Conservation (phyloP, 2,797 vertebrate species). For the Microctenopoma stevenorrisi region DNA sequence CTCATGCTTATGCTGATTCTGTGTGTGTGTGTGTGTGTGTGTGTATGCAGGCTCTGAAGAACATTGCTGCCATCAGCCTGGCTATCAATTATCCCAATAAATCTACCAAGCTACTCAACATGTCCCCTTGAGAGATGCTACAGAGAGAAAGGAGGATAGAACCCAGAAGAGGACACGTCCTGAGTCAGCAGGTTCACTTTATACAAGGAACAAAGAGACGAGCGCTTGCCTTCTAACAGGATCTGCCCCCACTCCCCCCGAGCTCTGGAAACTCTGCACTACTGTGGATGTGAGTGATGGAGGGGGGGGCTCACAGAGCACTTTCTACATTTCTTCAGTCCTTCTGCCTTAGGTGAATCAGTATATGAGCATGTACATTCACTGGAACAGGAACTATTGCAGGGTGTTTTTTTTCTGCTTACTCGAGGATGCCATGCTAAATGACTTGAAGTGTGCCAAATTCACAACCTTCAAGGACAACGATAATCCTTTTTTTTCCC, state of each 20-base stretch:
- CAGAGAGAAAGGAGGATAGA: constrained; percentile 14
- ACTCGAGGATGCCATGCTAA: constrained; percentile 67
- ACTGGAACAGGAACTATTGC: constrained; percentile 48
- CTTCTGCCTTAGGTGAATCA: constrained; percentile 77
- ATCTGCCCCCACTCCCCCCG: constrained; percentile 6
- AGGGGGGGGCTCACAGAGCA: constrained; percentile 44
- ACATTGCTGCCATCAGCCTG: constrained; percentile 98
- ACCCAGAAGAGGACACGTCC: constrained; percentile 35
- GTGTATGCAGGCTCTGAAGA: constrained; percentile 91
- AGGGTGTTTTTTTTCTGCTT: constrained; percentile 34
- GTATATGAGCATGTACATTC: constrained; percentile 74
- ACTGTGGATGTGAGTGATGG: constrained; percentile 49
- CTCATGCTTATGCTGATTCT: neutral
- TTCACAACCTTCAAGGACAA: constrained; percentile 56
- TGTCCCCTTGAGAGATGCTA: constrained; percentile 77
- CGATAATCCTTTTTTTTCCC: constrained; percentile 28
- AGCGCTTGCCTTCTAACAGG: constrained; percentile 37
- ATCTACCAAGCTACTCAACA: constrained; percentile 92
- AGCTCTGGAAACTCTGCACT: constrained; percentile 27
- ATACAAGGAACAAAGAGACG: constrained; percentile 14
- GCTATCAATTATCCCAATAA: constrained; percentile 98
- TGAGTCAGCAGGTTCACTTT: constrained; percentile 44
- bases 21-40: constrained; percentile 20
- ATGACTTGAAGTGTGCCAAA: constrained; percentile 79
- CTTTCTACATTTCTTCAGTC: constrained; percentile 68